These are phyloP conservation scores for Synergus japonicus DNA, from an alignment of 2,888 invertebrate species.

Conservation along the genomic window DNA sequence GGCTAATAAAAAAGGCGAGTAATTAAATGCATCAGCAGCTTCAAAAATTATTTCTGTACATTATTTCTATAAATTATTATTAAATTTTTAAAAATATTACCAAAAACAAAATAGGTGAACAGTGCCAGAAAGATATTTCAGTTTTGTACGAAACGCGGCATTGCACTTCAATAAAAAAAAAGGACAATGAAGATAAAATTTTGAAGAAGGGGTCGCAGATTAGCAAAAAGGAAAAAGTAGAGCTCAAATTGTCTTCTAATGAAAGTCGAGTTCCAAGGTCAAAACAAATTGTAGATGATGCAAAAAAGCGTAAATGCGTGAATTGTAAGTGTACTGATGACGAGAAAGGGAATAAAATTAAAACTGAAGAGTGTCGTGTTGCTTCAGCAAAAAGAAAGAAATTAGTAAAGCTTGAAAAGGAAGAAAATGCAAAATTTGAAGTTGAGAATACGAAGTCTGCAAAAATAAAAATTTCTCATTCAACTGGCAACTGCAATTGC, in stretches of 20 bases:
- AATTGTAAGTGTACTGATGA: constrained; percentile 20
- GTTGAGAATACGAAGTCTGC: neutral
- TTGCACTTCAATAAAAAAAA: too few species aligned
- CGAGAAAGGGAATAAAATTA: constrained; percentile 35
- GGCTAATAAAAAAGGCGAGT: neutral
- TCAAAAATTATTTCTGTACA: too few species aligned
- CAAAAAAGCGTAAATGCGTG: neutral
- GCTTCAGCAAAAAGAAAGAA: neutral
- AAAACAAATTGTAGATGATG: neutral
- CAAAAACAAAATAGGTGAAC: neutral
- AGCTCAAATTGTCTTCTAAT: neutral
- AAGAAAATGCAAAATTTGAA: neutral
- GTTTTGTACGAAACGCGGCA: neutral
- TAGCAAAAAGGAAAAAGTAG: neutral
- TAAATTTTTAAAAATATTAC: neutral
- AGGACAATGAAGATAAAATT: too few species aligned
- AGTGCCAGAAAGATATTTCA: neutral
- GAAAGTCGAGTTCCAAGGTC: neutral
- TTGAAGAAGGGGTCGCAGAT: too few species aligned
- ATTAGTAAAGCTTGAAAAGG: neutral
- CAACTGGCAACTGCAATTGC: neutral
- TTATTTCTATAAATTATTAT: too few species aligned
- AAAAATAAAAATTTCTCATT: neutral
- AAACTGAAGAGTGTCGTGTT: constrained; percentile 5
- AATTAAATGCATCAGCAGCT: neutral